These are phyloP conservation scores for Phymastichus coffea DNA, from an alignment of 1,140 invertebrate species.

Conservation along the genomic window DNA sequence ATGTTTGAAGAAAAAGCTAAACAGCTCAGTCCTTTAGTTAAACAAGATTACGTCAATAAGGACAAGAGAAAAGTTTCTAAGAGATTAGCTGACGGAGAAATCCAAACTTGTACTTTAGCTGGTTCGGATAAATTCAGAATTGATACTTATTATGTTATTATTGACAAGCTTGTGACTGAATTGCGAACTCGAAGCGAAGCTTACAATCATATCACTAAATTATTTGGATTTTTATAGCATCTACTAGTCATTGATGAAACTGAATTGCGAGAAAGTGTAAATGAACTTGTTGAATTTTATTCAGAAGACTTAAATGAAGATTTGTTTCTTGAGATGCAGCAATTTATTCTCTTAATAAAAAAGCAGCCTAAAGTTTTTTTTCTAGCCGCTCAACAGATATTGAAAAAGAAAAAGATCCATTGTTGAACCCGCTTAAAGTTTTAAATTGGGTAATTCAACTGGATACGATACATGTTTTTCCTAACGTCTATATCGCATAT, in stretches of 20 bases:
- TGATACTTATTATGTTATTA: slow-evolving; percentile 5
- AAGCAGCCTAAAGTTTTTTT: background rate
- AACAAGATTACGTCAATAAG: slow-evolving; percentile 10
- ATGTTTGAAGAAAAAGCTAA: slow-evolving; percentile 14
- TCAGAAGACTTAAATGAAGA: slow-evolving; percentile 6
- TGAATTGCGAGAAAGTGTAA: background rate
- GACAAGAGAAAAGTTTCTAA: slow-evolving; percentile 1
- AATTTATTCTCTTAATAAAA: slow-evolving; percentile 1
- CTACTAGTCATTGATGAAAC: background rate
- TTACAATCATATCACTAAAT: slow-evolving; percentile 12
- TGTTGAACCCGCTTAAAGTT: no score
- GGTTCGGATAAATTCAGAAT: slow-evolving; percentile 10
- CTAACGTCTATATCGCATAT: no score
- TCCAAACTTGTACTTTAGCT: background rate
- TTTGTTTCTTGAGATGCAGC: slow-evolving; percentile 3
- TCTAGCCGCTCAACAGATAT: no score
- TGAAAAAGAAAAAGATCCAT: background rate
- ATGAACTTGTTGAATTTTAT: slow-evolving; percentile 9
- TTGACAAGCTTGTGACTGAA: slow-evolving; percentile 15
- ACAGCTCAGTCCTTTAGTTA: slow-evolving; percentile 6
- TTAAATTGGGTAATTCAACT: slow-evolving; percentile 17
- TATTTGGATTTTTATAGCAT: no score
- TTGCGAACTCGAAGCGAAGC: slow-evolving; percentile 8
- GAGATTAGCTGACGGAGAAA: background rate
- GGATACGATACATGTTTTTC: no score